These are phyloP conservation scores for Oostethus manadensis DNA, from an alignment of 2,113 vertebrate genomes.

Conservation along the genomic window DNA sequence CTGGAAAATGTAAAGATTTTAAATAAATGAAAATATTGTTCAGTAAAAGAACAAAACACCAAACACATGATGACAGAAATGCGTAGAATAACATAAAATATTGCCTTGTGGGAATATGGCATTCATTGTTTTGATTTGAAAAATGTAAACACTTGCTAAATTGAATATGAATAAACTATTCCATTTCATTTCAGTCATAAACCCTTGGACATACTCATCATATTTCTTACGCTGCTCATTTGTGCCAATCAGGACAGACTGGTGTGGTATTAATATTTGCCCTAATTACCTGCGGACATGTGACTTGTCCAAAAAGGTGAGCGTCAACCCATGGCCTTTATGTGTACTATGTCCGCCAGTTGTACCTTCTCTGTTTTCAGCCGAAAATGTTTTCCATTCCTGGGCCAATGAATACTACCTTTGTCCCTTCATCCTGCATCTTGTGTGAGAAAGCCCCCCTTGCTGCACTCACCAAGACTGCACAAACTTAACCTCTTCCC, in stretches of 20 bases:
- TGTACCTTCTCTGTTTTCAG: conserved; percentile 72
- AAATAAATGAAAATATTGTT: too few species aligned
- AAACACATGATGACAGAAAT: too few species aligned
- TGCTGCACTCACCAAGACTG: conserved; percentile 55
- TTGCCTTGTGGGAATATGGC: too few species aligned
- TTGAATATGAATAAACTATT: too few species aligned
- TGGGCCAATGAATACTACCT: conserved; percentile 78
- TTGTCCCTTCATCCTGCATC: conserved; percentile 74
- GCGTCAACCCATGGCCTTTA: conserved; percentile 52
- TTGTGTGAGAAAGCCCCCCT: conserved; percentile 71
- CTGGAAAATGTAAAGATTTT: too few species aligned
- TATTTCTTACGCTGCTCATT: neutral
- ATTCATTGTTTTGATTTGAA: too few species aligned
- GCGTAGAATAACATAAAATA: too few species aligned
- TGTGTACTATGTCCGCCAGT: conserved; percentile 50
- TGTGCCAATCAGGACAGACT: neutral
- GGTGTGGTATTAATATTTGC: neutral
- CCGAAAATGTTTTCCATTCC: conserved; percentile 79
- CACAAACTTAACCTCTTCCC: conserved; percentile 72
- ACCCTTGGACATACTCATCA: neutral
- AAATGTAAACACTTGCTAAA: too few species aligned
- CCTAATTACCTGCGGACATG: conserved; percentile 5
- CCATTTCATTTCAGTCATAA: too few species aligned
- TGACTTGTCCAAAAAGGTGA: conserved; percentile 9
- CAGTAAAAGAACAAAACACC: too few species aligned